Base-by-base conservation (phyloP, 2,113 vertebrate species). In the Pampusana beccarii region DNA sequence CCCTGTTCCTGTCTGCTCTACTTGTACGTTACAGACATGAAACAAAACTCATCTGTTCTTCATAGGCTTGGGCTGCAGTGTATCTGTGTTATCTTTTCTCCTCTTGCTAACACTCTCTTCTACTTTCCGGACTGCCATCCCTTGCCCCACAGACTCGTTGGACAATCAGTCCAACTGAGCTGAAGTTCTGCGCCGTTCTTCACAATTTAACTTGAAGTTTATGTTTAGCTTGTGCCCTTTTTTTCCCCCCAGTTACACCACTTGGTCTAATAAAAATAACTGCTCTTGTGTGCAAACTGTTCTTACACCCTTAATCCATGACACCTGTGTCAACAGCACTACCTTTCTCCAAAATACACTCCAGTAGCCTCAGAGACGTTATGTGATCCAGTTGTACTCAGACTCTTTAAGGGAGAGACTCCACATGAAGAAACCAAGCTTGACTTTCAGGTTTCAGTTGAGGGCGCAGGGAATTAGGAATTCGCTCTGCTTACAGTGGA, bases 51-150 rank as follows among this genome's bases (percentile, higher is more conserved):
- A 25, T 38, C 9, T 65, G 3, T 61, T 80, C 42, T 54, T 77
- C 51, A 46, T 6, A 50, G 38, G 28, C 8, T 84, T 1, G 0
- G 21, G 9, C 3, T 3, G 17, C 42, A 20, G 11, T 14, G 0
- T 36, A 5, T 53, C 44, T 46, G 18, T 46, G 44, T n/a, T 44
- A 46, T 46, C 36, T 57, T 95, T 31, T 13, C 9, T 33, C 21
- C 11, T 54, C 7, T 80, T 65, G 50, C 21, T 77, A 28, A 28
- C 36, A 10, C 8, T 53, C 6, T 83, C 16, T 50, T 57, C 12
- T 69, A 18, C 26, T 70, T 84, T 19, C 7, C 26, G 38, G 4
- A 6, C 21, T 54, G 20, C 25, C n/a, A 40, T 5, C n/a, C 24
- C 13, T 56, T 65, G 12, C 40, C 40, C 25, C 11, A 58, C 38